Evolutionary conservation across 2,888 invertebrate genomes (phyloP), one percentile per base, ranked within the genome.

Genomic region (Limnephilus rhombicus): DNA sequence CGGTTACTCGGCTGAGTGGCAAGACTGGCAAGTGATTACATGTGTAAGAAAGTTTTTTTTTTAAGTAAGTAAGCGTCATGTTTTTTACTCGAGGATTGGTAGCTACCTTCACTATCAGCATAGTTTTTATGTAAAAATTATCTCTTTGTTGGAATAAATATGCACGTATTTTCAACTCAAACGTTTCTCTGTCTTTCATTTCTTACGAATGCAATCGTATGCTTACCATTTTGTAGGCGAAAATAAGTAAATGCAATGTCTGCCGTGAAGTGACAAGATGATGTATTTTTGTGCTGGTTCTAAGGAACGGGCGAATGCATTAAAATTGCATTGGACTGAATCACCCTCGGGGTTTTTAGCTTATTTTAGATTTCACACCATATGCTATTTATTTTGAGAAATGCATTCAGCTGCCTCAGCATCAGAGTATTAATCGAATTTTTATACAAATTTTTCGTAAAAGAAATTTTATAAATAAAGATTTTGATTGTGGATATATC

Each of bases 301-400:
- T n/a, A n/a, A 68, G 68, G 68, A 68, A 68, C 24, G 24, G 68
- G 68, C 68, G 24, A 68, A 34, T 87, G 53, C 87, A 68, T 80
- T 89, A 24, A 80, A 80, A 89, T 89, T 24, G 88, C 88, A 34
- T 80, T 41, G 34, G 34, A 9, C n/a, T 89, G 88, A 89, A 80
- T 89, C 88, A 89, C 34, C 12, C 41, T 37, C 80, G 68, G 3
- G 15, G 31, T 49, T 80, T 89, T 89, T 34, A 29, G 37, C 34
- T 80, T 80, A 24, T 89, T 89, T 89, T 89, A 80, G 80, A 87
- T 87, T 53, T 31, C 31, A 53, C 18, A 12, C 29, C 68, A 12
- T 3, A 87, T 34, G 53, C 31, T 29, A 7, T 68, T 85, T 87
- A 87, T 87, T 41, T 87, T 68, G 68, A 31, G 49, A 53, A 87